A percentile compares a stretch with the other conserved stretches of the same genome.
Evolutionary conservation across 2,113 vertebrate genomes (phyloP).

Genomic region (Python bivittatus): DNA sequence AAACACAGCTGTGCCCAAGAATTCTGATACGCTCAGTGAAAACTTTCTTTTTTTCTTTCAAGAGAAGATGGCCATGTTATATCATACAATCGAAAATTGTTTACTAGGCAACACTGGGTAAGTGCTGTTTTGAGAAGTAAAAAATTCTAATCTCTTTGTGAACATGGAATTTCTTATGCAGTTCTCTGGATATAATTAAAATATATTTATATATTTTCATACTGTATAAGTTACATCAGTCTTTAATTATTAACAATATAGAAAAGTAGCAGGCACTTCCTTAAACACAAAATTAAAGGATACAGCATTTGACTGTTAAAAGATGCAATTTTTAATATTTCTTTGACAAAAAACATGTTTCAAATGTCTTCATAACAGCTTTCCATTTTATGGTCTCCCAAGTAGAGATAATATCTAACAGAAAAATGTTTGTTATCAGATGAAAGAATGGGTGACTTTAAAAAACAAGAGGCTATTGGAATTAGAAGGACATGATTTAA

Average conservation of each 20-base stretch:
- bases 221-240: background rate
- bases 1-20: background rate
- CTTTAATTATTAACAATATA: background rate
- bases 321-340: background rate
- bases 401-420: background rate
- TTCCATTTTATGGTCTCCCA: background rate
- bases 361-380: slow-evolving; percentile 3
- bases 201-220: background rate
- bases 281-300: background rate
- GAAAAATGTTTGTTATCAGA: background rate
- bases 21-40: background rate
- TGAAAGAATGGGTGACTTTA: too few species aligned
- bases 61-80: background rate
- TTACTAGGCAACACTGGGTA: background rate
- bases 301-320: background rate
- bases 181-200: background rate
- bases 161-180: background rate
- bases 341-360: background rate
- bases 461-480: too few species aligned
- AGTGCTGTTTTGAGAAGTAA: background rate
- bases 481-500: too few species aligned
- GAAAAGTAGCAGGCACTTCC: background rate
- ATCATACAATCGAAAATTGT: background rate
- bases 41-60: background rate
- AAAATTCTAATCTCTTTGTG: background rate